Evolutionary conservation across 2,888 invertebrate genomes (phyloP).

Genomic region (Tanypteryx hageni): DNA sequence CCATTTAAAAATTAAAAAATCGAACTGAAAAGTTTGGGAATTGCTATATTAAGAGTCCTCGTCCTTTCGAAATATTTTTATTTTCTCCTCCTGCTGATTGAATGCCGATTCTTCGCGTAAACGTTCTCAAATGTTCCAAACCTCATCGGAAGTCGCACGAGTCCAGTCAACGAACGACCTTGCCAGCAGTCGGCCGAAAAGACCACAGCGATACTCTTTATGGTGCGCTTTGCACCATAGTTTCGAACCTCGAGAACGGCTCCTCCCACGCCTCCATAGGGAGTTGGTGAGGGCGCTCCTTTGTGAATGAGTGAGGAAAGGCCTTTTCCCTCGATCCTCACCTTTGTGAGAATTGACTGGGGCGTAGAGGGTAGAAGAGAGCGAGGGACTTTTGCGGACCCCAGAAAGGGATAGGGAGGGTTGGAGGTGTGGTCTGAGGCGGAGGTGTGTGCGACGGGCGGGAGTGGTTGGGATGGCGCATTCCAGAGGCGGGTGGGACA

Average conservation of each 20-base stretch:
- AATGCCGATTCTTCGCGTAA: too few species aligned
- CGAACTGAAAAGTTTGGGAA: too few species aligned
- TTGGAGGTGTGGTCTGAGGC: neutral
- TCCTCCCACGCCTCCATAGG: neutral
- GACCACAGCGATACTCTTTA: too few species aligned
- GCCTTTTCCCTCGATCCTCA: neutral
- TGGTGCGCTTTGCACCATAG: too few species aligned
- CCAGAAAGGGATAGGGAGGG: too few species aligned
- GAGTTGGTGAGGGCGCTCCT: neutral
- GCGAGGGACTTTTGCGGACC: neutral
- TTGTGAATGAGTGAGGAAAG: neutral
- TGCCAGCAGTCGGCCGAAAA: neutral
- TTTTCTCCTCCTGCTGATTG: too few species aligned
- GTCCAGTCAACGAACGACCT: conserved; percentile 26
- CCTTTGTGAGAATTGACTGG: neutral
- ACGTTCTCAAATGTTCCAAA: too few species aligned
- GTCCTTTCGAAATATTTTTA: too few species aligned
- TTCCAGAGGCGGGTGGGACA: neutral
- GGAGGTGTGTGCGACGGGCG: neutral
- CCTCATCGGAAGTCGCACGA: too few species aligned
- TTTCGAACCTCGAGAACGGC: too few species aligned
- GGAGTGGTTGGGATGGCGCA: neutral
- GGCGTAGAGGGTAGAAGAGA: neutral
- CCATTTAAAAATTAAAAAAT: too few species aligned
- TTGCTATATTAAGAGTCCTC: too few species aligned